Evolutionary conservation across 2,113 vertebrate species (phyloP), one percentile per base, ranked within the genome.

Genomic region (Emydocephalus ijimae): DNA sequence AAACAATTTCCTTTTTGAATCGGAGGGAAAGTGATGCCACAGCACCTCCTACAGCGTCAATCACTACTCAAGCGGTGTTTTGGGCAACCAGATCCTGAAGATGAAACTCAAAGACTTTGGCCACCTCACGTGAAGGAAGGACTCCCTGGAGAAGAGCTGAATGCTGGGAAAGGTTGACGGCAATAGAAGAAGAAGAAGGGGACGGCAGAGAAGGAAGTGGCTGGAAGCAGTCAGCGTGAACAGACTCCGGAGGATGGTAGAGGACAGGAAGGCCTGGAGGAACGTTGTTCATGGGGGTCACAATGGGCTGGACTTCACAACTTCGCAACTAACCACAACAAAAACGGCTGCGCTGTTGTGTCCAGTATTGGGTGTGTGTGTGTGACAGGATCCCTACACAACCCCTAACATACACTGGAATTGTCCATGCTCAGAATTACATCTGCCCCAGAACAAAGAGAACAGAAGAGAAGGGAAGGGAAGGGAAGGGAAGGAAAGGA

Each of bases 401-500:
- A 59, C 21, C 57, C 26, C 9, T 9, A 10, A 61, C 26, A 26
- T 64, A 4, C 26, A 8, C 3, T 61, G 24, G 0, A 26, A 29
- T 64, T 64, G 10, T 64, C 26, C 10, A 26, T 29, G 59, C 26
- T 29, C 59, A 64, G 26, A 64, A 64, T 64, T 29, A 29, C 24
- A 12, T 64, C 59, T 64, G 10, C 59, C 59, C 9, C 56, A 23
- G 54, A 55, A 55, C 4, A 1, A 55, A 55, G 14, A 48, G 54
- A 50, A 54, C 0, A 54, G 21, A 24, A 59, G 7, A 48, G 56
- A 7, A 59, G 3, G 8, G 43, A 43, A 43, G 2, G 2, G 39
- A 43, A 43, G 2, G 2, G 39, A 43, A 43, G 2, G 2, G 39
- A 43, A 43, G 2, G 2, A 2, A 2, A 43, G 39, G 2, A 2